Conservation (phyloP, 2,113 vertebrate genomes). For the Glaucomys volans region DNA sequence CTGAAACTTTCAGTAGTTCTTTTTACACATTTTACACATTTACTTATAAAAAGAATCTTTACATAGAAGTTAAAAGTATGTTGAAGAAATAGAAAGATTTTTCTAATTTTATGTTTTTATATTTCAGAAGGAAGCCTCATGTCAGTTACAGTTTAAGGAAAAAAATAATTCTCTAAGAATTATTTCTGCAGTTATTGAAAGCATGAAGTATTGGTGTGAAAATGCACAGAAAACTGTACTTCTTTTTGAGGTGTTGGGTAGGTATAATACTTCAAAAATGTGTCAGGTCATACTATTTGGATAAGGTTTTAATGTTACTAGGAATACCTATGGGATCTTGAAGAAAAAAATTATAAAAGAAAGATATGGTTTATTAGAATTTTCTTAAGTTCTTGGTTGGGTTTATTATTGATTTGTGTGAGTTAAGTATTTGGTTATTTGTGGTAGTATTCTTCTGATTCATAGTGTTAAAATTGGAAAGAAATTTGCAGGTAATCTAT, state of each 20-base stretch:
- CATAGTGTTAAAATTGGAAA: slow-evolving; percentile 28
- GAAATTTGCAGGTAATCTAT: slow-evolving; percentile 27
- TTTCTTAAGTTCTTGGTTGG: background rate
- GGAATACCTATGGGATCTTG: slow-evolving; percentile 32
- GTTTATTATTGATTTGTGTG: slow-evolving; percentile 41
- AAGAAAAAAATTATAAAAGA: slow-evolving; percentile 48
- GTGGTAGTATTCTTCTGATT: slow-evolving; percentile 3
- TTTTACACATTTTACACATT: background rate
- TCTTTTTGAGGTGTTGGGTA: slow-evolving; percentile 96
- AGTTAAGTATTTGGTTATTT: slow-evolving; percentile 30
- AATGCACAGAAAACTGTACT: slow-evolving; percentile 89
- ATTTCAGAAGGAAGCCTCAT: slow-evolving; percentile 81
- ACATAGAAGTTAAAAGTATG: slow-evolving; percentile 10
- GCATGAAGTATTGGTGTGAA: slow-evolving; percentile 95
- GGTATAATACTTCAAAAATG: slow-evolving; percentile 73
- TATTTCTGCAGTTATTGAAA: slow-evolving; percentile 93
- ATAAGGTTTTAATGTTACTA: slow-evolving; percentile 1
- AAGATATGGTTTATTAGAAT: background rate
- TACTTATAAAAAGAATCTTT: slow-evolving; percentile 41
- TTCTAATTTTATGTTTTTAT: slow-evolving; percentile 51
- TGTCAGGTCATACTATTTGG: background rate
- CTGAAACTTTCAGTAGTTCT: slow-evolving; percentile 30
- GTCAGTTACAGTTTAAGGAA: slow-evolving; percentile 83
- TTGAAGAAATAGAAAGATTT: slow-evolving; percentile 49
- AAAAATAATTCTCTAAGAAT: slow-evolving; percentile 92